These are phyloP conservation scores for Bombus superbus DNA, from an alignment of 1,140 invertebrate genomes.

Conservation along the genomic window DNA sequence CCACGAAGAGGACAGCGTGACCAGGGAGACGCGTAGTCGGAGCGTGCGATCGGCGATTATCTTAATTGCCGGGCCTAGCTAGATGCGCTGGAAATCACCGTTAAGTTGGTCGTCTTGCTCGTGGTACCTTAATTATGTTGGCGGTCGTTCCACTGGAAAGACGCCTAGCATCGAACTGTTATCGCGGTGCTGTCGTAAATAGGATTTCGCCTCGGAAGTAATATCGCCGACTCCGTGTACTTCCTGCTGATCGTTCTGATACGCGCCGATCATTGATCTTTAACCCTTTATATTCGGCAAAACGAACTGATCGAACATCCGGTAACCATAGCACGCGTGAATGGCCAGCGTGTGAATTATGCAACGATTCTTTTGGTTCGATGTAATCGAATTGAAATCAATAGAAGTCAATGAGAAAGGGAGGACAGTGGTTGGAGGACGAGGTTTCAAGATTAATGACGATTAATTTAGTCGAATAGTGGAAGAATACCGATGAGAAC, in stretches of 20 bases:
- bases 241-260: constrained; percentile 38
- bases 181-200: constrained; percentile 49
- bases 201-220: constrained; percentile 51
- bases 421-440: background rate
- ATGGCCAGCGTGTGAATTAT: background rate
- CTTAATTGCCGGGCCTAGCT: constrained; percentile 62
- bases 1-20: background rate
- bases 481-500: background rate
- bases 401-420: too few relatives aligned
- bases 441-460: background rate
- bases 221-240: constrained; percentile 35
- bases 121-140: constrained; percentile 68
- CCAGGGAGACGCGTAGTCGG: background rate
- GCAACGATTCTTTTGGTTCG: background rate
- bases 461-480: background rate
- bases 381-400: background rate
- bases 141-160: constrained; percentile 47
- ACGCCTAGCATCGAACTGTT: constrained; percentile 42
- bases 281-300: constrained; percentile 21
- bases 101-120: constrained; percentile 61
- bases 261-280: constrained; percentile 33
- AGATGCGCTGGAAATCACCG: constrained; percentile 62
- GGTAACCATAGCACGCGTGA: background rate
- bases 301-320: constrained; percentile 1
- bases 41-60: constrained; percentile 61